Conservation (phyloP, 2,797 vertebrate species). For the Margarornis squamiger region DNA sequence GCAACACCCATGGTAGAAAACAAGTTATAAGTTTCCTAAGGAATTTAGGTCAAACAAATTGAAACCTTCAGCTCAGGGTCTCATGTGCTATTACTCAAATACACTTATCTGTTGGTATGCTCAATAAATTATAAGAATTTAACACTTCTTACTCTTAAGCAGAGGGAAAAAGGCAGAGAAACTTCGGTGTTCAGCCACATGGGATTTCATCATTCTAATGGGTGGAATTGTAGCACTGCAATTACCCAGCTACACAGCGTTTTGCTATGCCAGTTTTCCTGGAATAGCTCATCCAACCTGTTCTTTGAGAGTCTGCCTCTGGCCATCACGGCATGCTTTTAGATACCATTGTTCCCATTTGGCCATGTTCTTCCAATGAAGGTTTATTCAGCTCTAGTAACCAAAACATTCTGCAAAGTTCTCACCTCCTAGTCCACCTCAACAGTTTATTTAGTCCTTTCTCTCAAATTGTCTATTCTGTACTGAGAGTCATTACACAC, state of each 20-base stretch:
- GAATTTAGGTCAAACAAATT: background rate
- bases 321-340: background rate
- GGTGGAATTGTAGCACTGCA: background rate
- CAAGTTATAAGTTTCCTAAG: background rate
- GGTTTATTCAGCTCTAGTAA: background rate
- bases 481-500: background rate
- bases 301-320: background rate
- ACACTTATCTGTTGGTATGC: background rate
- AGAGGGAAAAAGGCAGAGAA: too few relatives aligned
- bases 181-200: too few relatives aligned
- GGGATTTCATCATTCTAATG: background rate
- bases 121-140: background rate
- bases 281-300: background rate
- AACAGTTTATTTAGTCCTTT: background rate
- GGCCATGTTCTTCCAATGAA: background rate
- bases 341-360: background rate
- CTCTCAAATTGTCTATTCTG: background rate
- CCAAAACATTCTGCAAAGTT: background rate
- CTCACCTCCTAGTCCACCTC: background rate
- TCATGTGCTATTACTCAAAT: background rate
- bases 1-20: background rate
- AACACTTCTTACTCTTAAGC: background rate
- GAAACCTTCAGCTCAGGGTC: background rate
- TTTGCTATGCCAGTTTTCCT: background rate
- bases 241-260: background rate